Conservation (phyloP, 2,888 invertebrate genomes). For the Acronicta aceris region DNA sequence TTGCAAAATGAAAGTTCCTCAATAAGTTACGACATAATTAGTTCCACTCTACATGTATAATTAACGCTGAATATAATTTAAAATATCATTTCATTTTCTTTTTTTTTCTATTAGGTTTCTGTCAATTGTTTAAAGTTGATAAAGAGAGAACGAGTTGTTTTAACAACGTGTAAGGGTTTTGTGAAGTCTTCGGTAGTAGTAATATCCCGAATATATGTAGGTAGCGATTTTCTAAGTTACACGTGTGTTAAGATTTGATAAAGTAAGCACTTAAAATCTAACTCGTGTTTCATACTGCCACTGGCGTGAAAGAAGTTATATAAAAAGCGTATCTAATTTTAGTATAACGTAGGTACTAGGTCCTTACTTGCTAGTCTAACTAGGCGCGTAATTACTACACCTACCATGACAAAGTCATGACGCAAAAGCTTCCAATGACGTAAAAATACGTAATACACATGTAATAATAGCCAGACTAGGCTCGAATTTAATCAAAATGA, state of each 20-base stretch:
- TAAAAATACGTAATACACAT: constrained; percentile 30
- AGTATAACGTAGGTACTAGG: constrained; percentile 8
- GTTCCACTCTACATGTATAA: too few species aligned
- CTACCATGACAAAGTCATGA: constrained; percentile 34
- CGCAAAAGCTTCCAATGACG: constrained; percentile 42
- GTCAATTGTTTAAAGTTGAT: too few species aligned
- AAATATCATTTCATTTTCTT: too few species aligned
- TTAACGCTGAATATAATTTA: too few species aligned
- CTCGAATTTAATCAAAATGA: not conserved
- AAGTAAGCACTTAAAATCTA: not conserved
- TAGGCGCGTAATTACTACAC: constrained; percentile 37
- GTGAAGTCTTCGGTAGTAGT: not conserved
- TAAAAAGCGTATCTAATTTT: constrained; percentile 13
- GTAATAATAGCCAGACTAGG: constrained; percentile 32
- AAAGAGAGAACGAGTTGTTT: not conserved
- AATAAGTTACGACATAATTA: too few species aligned
- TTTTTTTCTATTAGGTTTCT: too few species aligned
- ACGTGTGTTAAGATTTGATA: not conserved
- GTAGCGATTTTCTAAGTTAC: not conserved
- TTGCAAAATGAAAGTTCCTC: too few species aligned
- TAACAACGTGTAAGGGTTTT: not conserved
- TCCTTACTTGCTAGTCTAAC: constrained; percentile 17
- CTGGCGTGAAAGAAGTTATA: not conserved
- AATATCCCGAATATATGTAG: not conserved
- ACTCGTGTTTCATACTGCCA: not conserved